These are phyloP conservation scores for Actinemys pallida DNA, from an alignment of 2,113 vertebrate genomes.

Conservation along the genomic window DNA sequence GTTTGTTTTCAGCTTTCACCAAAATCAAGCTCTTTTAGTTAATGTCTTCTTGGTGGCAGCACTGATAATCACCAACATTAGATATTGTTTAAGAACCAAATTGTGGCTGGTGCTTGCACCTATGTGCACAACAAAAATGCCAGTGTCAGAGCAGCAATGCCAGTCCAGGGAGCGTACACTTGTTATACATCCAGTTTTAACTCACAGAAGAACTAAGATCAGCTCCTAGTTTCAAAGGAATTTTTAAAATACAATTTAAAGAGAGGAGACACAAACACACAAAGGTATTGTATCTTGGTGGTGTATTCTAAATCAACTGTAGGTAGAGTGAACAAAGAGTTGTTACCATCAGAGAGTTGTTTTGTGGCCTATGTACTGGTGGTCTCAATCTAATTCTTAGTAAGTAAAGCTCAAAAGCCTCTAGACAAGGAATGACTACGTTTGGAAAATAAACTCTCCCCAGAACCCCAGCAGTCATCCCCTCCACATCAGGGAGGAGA, in stretches of 20 bases:
- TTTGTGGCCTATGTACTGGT: neutral
- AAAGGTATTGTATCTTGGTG: constrained; percentile 70
- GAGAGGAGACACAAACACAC: constrained; percentile 1
- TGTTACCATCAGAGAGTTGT: neutral
- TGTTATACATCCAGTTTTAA: constrained; percentile 16
- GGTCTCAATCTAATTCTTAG: neutral
- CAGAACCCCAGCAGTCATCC: neutral
- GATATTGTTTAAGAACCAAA: neutral
- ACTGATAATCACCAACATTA: neutral
- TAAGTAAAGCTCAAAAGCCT: neutral
- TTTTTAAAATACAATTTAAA: constrained; percentile 39
- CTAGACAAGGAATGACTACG: neutral
- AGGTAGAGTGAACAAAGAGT: constrained; percentile 16
- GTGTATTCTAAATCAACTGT: constrained; percentile 36
- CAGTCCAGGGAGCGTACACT: neutral
- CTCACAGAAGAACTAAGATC: constrained; percentile 45
- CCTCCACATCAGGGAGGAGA: neutral
- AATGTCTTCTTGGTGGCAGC: neutral
- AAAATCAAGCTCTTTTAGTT: neutral
- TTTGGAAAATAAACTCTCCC: neutral
- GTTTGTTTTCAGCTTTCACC: neutral
- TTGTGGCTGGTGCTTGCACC: neutral
- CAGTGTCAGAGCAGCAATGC: rapidly evolving
- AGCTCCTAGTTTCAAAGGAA: constrained; percentile 54
- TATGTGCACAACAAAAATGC: neutral